Evolutionary conservation across 1,140 invertebrate genomes (phyloP), one percentile per base, ranked within the genome.

Genomic region (Drosophila eugracilis): DNA sequence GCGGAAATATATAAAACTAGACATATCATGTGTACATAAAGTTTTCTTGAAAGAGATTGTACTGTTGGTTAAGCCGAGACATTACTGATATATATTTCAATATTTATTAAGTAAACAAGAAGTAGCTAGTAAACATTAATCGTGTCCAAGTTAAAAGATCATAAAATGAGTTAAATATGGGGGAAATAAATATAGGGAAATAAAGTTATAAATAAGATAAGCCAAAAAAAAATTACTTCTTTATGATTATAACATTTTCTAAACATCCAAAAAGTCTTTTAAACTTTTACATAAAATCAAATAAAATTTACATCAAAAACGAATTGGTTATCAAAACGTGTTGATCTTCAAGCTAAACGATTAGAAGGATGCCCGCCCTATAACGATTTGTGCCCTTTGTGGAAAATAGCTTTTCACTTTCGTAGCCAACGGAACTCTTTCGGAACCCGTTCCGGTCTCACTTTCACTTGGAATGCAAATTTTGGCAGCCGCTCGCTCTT

Each of bases 391-490:
- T 2, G 14, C 22, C 24, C 10, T n/a, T 12, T 14, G 6, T 45
- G 42, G 42, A 45, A 26, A 47, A 47, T 28, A 2, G 9, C 4
- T 47, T 28, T 47, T 17, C 44, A 21, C 24, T 47, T 47, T 47
- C 44, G 44, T 4, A 17, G 22, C n/a, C 44, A 47, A 47, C 44
- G 24, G 24, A 47, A 17, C 24, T 47, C 14, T 28, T 17, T 28
- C 24, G 15, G 10, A 59, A 59, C 55, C 49, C 15, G 55, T 59
- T 59, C 21, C 30, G 6, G 1, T 26, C 44, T 37, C 49, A 59
- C 55, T 59, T 59, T 59, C 55, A 55, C 55, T 36, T 14, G 22
- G 12, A 50, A 50, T 50, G 48, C 30, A 55, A 55, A 59, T 59
- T 59, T 57, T 57, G 44, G 54, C 54, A 50, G 39, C 39, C 12